Evolutionary conservation across 2,797 vertebrate species (phyloP).

Genomic region (Acrossocheilus wenchowensis): DNA sequence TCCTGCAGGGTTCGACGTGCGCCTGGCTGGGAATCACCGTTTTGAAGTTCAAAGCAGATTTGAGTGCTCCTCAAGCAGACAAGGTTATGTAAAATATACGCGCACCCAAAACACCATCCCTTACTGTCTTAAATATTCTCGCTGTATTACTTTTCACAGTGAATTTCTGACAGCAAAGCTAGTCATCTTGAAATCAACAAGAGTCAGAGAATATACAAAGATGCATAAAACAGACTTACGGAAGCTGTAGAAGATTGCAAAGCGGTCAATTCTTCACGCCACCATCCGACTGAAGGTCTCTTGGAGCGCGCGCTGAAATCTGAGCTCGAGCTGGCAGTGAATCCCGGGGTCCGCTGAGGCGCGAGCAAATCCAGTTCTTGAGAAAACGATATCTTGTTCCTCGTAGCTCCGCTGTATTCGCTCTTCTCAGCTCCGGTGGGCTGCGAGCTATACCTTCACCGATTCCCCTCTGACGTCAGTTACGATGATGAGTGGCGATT

Average conservation of each 20-base stretch:
- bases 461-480: conserved; percentile 78
- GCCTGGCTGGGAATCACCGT: neutral
- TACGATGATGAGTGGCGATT: conserved; percentile 62
- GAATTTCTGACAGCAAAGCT: neutral
- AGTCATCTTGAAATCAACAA: neutral
- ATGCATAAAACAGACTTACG: conserved; percentile 47
- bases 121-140: neutral
- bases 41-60: neutral
- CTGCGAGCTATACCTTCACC: conserved; percentile 69
- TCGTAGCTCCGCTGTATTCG: neutral
- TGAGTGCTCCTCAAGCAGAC: neutral
- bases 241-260: conserved; percentile 14
- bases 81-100: neutral
- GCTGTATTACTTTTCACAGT: no score
- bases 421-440: conserved; percentile 68
- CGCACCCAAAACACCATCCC: neutral
- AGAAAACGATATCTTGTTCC: neutral
- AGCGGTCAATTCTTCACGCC: conserved; percentile 20
- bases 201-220: neutral
- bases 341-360: neutral
- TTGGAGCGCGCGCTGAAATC: conserved; percentile 19
- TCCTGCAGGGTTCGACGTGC: neutral
- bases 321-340: conserved; percentile 9
- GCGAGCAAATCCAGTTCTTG: conserved; percentile 1
- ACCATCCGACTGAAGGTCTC: conserved; percentile 38